These are phyloP conservation scores for Eupithecia tripunctaria DNA, from an alignment of 2,888 invertebrate species.

Conservation along the genomic window DNA sequence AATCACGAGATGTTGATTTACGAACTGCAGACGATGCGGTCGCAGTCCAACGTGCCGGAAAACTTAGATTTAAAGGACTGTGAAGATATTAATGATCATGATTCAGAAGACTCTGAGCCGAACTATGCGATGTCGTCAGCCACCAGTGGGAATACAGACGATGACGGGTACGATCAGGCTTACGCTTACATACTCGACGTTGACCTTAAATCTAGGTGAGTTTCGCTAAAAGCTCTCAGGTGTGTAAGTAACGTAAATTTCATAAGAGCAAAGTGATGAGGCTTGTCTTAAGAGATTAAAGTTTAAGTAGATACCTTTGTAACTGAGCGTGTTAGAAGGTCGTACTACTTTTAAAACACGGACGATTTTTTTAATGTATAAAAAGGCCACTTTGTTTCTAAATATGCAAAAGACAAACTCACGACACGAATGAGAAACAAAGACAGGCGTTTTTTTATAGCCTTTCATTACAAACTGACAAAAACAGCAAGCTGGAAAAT, in stretches of 20 bases:
- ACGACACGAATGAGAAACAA: neutral
- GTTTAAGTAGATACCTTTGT: neutral
- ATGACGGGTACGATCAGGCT: slow-evolving; percentile 72
- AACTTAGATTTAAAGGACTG: slow-evolving; percentile 55
- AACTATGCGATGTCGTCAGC: slow-evolving; percentile 74
- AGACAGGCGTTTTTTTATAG: neutral
- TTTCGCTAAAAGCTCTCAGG: slow-evolving; percentile 10
- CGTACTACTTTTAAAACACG: slow-evolving; percentile 43
- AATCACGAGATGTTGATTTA: slow-evolving; percentile 89
- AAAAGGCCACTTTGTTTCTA: neutral
- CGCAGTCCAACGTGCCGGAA: slow-evolving; percentile 73
- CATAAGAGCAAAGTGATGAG: slow-evolving; percentile 2
- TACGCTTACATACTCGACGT: slow-evolving; percentile 79
- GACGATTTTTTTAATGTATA: slow-evolving; percentile 30
- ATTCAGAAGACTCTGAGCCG: slow-evolving; percentile 75
- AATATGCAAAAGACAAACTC: neutral
- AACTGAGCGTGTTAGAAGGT: slow-evolving; percentile 46
- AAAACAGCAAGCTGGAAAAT: neutral
- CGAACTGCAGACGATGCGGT: slow-evolving; percentile 88
- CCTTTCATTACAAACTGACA: neutral
- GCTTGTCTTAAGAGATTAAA: slow-evolving; percentile 4
- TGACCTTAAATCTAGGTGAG: slow-evolving; percentile 80
- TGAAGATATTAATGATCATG: slow-evolving; percentile 64
- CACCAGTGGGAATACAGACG: slow-evolving; percentile 71
- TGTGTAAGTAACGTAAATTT: neutral